Evolutionary conservation across 2,888 invertebrate genomes (phyloP).

Genomic region (Machimus rusticus): DNA sequence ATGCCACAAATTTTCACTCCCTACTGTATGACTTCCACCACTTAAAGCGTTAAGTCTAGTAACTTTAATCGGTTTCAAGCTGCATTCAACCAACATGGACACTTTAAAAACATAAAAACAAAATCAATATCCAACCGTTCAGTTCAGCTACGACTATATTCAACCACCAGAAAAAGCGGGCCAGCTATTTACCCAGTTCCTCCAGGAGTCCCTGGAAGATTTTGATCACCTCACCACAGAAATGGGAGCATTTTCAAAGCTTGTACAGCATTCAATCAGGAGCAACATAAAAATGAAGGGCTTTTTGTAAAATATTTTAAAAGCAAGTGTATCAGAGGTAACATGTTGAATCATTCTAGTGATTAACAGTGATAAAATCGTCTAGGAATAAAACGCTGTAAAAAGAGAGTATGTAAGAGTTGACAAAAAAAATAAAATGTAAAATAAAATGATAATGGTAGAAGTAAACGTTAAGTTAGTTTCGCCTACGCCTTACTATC

Average conservation of each 20-base stretch:
- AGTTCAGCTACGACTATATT: not conserved
- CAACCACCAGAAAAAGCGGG: not conserved
- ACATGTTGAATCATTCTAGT: constrained; percentile 26
- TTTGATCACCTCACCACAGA: not conserved
- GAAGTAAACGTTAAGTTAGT: not conserved
- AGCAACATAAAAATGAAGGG: not conserved
- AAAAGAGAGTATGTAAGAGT: not conserved
- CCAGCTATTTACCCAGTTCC: not conserved
- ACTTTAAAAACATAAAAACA: not conserved
- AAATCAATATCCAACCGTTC: not conserved
- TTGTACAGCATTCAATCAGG: not conserved
- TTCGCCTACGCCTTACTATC: constrained; percentile 38
- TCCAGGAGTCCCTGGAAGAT: not conserved
- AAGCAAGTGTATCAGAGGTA: not conserved
- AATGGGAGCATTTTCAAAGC: not conserved
- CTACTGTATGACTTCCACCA: not conserved
- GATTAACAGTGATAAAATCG: constrained; percentile 36
- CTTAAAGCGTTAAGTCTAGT: not conserved
- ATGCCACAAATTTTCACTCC: not conserved
- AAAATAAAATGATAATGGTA: not conserved
- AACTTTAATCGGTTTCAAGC: constrained; percentile 19
- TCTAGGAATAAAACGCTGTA: constrained; percentile 13
- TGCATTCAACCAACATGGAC: not conserved
- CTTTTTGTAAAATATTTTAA: not conserved
- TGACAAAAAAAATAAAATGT: not conserved